A percentile compares a stretch with the other conserved stretches of the same genome.
Evolutionary conservation across 2,113 vertebrate species (phyloP).

Genomic region (Gopherus evgoodei): DNA sequence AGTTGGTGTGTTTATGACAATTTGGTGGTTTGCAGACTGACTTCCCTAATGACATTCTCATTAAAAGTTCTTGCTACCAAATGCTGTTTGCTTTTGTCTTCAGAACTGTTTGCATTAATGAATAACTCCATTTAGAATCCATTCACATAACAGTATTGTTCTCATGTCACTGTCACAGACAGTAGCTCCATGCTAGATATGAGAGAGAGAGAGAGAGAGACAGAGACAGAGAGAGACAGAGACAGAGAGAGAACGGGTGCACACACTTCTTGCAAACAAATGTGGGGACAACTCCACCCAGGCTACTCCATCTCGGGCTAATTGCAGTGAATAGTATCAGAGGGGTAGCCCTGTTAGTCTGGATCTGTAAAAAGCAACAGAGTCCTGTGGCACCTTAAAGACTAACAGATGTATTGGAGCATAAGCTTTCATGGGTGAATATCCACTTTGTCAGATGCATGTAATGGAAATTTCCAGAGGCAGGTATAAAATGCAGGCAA

Average conservation of each 20-base stretch:
- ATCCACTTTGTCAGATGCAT: too few species aligned
- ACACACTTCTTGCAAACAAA: not conserved
- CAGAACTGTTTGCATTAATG: not conserved
- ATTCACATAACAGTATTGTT: not conserved
- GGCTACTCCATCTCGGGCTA: not conserved
- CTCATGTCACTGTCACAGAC: not conserved
- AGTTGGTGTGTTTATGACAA: not conserved
- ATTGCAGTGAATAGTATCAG: not conserved
- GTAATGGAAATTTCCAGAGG: too few species aligned
- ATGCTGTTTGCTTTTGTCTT: not conserved
- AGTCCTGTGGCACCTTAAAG: too few species aligned
- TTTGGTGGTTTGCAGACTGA: not conserved
- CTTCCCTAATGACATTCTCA: not conserved
- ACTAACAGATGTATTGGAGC: too few species aligned
- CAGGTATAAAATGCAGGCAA: too few species aligned
- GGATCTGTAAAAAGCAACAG: too few species aligned
- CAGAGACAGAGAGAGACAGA: not conserved
- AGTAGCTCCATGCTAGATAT: not conserved
- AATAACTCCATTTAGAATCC: not conserved
- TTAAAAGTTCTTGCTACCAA: not conserved
- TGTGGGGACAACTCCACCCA: not conserved
- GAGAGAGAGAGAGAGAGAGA: not conserved
- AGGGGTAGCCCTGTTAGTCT: too few species aligned
- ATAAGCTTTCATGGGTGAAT: too few species aligned
- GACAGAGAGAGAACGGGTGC: not conserved